Evolutionary conservation across 2,888 invertebrate genomes (phyloP).

Genomic region (Standfussiana lucernea): DNA sequence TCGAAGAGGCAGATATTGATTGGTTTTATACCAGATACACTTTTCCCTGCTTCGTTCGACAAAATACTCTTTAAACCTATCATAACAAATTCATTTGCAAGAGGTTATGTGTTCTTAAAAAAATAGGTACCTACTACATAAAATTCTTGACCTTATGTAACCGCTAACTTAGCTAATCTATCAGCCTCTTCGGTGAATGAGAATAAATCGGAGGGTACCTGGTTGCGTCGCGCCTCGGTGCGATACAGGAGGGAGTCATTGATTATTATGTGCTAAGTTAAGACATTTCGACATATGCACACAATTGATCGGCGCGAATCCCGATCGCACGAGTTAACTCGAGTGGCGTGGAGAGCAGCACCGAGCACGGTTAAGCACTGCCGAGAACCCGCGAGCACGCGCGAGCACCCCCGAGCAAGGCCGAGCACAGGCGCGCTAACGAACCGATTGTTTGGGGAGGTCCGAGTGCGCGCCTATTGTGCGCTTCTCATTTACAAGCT

Average conservation of each 20-base stretch:
- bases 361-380: not conserved
- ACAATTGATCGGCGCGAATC: not conserved
- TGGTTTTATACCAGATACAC: too few species aligned
- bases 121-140: too few species aligned
- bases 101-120: too few species aligned
- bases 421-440: conserved; percentile 28
- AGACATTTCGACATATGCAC: conserved; percentile 3
- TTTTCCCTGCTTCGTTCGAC: too few species aligned
- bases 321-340: conserved; percentile 20
- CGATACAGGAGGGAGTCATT: not conserved
- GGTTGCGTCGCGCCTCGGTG: too few species aligned
- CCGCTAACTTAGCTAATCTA: too few species aligned
- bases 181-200: too few species aligned
- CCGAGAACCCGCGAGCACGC: not conserved
- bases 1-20: too few species aligned
- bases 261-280: conserved; percentile 1
- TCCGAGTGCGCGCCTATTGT: conserved; percentile 37
- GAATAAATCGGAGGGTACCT: not conserved
- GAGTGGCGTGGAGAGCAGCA: conserved; percentile 15
- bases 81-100: too few species aligned
- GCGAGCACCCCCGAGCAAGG: too few species aligned
- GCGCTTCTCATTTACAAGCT: conserved; percentile 45
- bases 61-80: too few species aligned
- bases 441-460: conserved; percentile 42
- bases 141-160: too few species aligned